Evolutionary conservation across 1,140 invertebrate species (phyloP).

Genomic region (Samia ricini): DNA sequence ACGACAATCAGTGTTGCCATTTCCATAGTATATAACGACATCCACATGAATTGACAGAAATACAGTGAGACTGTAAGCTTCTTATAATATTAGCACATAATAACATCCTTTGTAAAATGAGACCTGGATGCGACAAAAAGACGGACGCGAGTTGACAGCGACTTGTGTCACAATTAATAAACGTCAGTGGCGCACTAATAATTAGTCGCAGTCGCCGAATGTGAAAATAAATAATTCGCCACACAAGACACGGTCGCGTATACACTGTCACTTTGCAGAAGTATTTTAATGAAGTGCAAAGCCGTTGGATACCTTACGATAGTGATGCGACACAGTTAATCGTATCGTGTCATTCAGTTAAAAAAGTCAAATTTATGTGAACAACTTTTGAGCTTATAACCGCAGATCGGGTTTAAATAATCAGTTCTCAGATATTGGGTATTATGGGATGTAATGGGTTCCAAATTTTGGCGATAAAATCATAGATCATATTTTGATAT

Average conservation of each 20-base stretch:
- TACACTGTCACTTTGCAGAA: slow-evolving; percentile 22
- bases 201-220: slow-evolving; percentile 58
- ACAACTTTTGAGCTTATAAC: too few relatives aligned
- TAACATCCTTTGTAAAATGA: neutral
- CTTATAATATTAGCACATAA: neutral
- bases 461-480: too few relatives aligned
- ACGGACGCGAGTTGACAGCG: slow-evolving; percentile 40
- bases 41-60: too few relatives aligned
- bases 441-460: too few relatives aligned
- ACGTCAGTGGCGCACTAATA: slow-evolving; percentile 57
- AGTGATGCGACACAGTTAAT: neutral
- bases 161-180: slow-evolving; percentile 71
- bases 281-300: slow-evolving; percentile 23
- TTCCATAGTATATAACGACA: too few relatives aligned
- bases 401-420: too few relatives aligned
- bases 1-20: too few relatives aligned
- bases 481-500: too few relatives aligned
- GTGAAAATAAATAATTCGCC: slow-evolving; percentile 1
- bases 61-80: too few relatives aligned
- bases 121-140: slow-evolving; percentile 39
- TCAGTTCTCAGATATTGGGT: too few relatives aligned
- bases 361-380: too few relatives aligned
- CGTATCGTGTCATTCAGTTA: too few relatives aligned
- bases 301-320: neutral
- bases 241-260: slow-evolving; percentile 38